Evolutionary conservation across 1,140 invertebrate genomes (phyloP).

Genomic region (Solenopsis invicta): DNA sequence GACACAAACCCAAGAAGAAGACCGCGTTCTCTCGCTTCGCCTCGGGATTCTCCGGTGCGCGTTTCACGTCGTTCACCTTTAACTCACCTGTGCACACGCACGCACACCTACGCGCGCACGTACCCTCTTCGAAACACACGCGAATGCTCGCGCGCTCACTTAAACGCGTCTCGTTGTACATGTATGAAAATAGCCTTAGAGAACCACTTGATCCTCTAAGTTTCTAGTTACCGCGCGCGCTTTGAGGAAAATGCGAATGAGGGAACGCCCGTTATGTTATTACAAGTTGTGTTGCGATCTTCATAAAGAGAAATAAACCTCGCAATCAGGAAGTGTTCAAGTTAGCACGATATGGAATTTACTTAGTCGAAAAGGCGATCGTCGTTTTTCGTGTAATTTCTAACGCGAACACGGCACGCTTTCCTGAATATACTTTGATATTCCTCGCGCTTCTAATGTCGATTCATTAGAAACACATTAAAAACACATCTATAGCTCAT

Average conservation of each 20-base stretch:
- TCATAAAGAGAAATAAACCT: not conserved
- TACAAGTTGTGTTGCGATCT: not conserved
- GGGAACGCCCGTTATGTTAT: not conserved
- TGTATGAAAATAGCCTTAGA: constrained; percentile 1
- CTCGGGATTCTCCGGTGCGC: constrained; percentile 44
- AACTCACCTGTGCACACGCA: constrained; percentile 63
- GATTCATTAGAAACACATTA: too few relatives aligned
- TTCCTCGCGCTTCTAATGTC: not conserved
- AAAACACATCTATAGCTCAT: not conserved
- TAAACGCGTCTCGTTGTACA: constrained; percentile 3
- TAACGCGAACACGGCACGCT: not conserved
- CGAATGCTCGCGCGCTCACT: not conserved
- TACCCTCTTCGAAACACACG: constrained; percentile 4
- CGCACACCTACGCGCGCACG: not conserved
- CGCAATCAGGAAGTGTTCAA: not conserved
- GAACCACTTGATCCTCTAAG: not conserved
- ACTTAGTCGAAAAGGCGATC: not conserved
- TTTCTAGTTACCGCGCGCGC: not conserved
- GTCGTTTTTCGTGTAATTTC: not conserved
- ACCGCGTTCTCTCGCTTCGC: constrained; percentile 44
- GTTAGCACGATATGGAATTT: constrained; percentile 1
- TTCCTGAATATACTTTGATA: not conserved
- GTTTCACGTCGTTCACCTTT: constrained; percentile 70
- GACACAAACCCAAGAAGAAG: constrained; percentile 54
- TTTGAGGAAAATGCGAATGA: constrained; percentile 1